A percentile compares a stretch with the other conserved stretches of the same genome.
Evolutionary conservation across 1,140 invertebrate species (phyloP).

Genomic region (Eubasilissa regina): DNA sequence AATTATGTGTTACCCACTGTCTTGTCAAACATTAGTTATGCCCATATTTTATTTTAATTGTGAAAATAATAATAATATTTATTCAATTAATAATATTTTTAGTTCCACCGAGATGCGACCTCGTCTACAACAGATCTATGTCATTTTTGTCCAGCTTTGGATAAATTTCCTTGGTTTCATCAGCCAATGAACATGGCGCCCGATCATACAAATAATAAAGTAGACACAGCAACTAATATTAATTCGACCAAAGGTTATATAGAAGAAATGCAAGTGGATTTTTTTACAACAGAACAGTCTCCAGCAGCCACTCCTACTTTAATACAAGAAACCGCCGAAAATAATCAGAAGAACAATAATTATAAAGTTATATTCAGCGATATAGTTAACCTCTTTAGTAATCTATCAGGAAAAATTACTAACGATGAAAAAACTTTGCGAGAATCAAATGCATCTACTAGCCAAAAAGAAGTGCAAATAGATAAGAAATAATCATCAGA

Average conservation of each 20-base stretch:
- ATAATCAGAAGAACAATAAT: slow-evolving; percentile 49
- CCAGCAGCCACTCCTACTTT: not conserved
- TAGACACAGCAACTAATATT: not conserved
- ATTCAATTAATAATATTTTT: slow-evolving; percentile 57
- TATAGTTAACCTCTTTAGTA: slow-evolving; percentile 55
- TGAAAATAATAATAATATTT: too few relatives aligned
- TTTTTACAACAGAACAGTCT: not conserved
- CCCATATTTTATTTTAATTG: too few relatives aligned
- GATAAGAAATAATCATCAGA: not conserved
- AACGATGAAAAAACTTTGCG: slow-evolving; percentile 29
- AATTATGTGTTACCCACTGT: too few relatives aligned
- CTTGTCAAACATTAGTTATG: too few relatives aligned
- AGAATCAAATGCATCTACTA: not conserved
- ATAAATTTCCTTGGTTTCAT: slow-evolving; percentile 50
- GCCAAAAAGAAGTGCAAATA: too few relatives aligned
- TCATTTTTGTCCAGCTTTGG: slow-evolving; percentile 64
- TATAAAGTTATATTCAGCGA: slow-evolving; percentile 41
- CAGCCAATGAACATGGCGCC: not conserved
- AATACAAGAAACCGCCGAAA: slow-evolving; percentile 26
- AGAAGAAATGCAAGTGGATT: slow-evolving; percentile 26
- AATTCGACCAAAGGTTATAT: not conserved
- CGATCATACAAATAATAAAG: not conserved
- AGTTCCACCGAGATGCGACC: slow-evolving; percentile 67
- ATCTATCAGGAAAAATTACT: slow-evolving; percentile 36
- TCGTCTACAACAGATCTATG: slow-evolving; percentile 68